Evolutionary conservation across 2,797 vertebrate species (phyloP).

Genomic region (Xiphophorus birchmanni): DNA sequence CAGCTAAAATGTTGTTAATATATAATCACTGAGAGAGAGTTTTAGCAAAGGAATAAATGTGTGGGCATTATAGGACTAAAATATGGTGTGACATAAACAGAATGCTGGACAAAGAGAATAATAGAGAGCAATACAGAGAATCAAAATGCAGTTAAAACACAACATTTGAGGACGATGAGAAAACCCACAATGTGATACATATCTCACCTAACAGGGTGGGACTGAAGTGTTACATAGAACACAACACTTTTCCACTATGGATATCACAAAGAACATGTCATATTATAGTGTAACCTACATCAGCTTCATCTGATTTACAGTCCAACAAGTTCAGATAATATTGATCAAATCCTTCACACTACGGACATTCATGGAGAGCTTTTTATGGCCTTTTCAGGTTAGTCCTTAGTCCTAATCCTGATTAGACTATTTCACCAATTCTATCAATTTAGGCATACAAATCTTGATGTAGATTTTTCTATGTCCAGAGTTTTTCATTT

Average conservation of each 20-base stretch:
- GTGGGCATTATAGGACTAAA: background rate
- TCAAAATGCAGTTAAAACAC: background rate
- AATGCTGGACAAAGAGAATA: background rate
- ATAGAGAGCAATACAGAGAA: background rate
- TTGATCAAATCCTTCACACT: background rate
- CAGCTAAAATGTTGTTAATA: background rate
- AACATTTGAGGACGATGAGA: background rate
- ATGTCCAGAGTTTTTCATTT: background rate
- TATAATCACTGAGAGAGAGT: background rate
- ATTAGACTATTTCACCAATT: background rate
- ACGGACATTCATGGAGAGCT: background rate
- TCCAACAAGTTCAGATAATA: background rate
- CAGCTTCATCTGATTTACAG: background rate
- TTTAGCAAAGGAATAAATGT: background rate
- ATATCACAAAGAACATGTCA: background rate
- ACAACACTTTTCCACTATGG: background rate
- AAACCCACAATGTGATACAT: background rate
- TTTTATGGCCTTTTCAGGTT: background rate
- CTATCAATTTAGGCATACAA: background rate
- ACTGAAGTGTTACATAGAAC: background rate
- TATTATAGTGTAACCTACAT: background rate
- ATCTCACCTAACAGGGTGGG: background rate
- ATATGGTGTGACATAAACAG: background rate
- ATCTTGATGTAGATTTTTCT: background rate
- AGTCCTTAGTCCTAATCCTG: background rate